Percentiles rank a stretch among this genome's conserved stretches.
Evolutionary conservation across 1,140 invertebrate species (phyloP).

Genomic region (Pseudoatta argentina): DNA sequence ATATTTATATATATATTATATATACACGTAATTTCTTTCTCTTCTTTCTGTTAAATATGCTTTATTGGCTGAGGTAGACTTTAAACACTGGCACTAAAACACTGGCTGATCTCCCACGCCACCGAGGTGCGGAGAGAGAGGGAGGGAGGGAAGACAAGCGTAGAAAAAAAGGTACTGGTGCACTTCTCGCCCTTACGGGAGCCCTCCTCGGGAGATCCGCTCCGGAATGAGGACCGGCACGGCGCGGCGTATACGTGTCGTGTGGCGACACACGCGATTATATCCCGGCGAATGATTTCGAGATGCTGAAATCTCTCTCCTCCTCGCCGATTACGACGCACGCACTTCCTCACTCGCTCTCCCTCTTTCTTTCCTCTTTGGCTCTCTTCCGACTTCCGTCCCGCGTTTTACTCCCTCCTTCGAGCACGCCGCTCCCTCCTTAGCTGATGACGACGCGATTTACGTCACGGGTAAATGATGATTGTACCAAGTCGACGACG

Average conservation of each 20-base stretch:
- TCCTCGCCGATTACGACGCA: slow-evolving; percentile 40
- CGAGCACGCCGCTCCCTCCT: slow-evolving; percentile 50
- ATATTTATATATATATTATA: slow-evolving; percentile 49
- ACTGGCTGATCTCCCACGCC: slow-evolving; percentile 71
- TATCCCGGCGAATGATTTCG: slow-evolving; percentile 36
- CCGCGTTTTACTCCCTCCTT: slow-evolving; percentile 50
- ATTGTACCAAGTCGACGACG: slow-evolving; percentile 24
- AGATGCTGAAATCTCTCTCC: neutral
- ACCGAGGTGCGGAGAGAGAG: slow-evolving; percentile 60
- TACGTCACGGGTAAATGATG: slow-evolving; percentile 45
- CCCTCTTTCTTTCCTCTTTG: slow-evolving; percentile 4
- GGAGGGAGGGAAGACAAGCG: slow-evolving; percentile 41
- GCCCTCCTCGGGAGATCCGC: slow-evolving; percentile 21
- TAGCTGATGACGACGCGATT: slow-evolving; percentile 21
- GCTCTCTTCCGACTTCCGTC: slow-evolving; percentile 53
- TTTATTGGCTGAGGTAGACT: slow-evolving; percentile 78
- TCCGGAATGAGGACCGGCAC: slow-evolving; percentile 63
- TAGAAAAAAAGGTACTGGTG: slow-evolving; percentile 67
- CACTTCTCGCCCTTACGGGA: slow-evolving; percentile 15
- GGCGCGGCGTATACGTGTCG: slow-evolving; percentile 30
- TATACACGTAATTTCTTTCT: slow-evolving; percentile 66
- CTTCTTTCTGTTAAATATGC: slow-evolving; percentile 58
- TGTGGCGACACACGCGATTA: slow-evolving; percentile 63
- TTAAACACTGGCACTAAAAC: slow-evolving; percentile 80
- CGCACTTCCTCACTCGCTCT: slow-evolving; percentile 46